Base-by-base conservation (phyloP, 2,797 vertebrate species). In the Cetoscarus ocellatus region DNA sequence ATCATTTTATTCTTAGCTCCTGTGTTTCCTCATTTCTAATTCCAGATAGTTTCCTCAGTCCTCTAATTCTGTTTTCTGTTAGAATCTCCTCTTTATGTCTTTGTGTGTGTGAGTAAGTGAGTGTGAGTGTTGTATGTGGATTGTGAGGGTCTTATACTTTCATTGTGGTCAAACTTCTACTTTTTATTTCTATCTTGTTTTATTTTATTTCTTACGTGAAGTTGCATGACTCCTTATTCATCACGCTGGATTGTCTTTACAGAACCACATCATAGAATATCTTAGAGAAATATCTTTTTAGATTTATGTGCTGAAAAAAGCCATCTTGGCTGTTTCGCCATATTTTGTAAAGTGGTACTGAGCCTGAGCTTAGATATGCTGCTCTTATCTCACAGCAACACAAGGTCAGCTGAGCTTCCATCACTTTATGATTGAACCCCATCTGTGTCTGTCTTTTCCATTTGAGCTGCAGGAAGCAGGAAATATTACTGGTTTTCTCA, bases 371-470 rank as follows among this genome's bases (percentile, higher is more conserved):
- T 45, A 69, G 44, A 67, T 62, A 68, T 6, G 52, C 49, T 34
- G 35, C 50, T 78, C 64, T 73, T 51, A 61, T 80, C 53, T 72
- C 8, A 64, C 59, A 67, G 67, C 10, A 10, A 53, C 80, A 70
- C 7, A 57, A 58, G 71, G 65, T 82, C 53, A 73, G 40, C 38
- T 14, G 7, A 12, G 50, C 52, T 78, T 61, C 78, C 60, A 73
- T 77, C 62, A 62, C 44, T 67, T 77, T 43, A 52, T 50, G 68
- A 80, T 51, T 73, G 13, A 48, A 45, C 67, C 45, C n/a, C 3
- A 56, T 70, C 61, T 70, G 27, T 52, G 60, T 52, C 40, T 75
- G 60, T 47, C 45, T 42, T 66, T 62, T 57, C 58, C 61, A n/a
- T 77, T 74, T 75, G 17, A 61, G 47, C 61, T 62, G 67, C 61